Conservation (phyloP, 2,797 vertebrate species). For the Neopelma chrysocephalum region DNA sequence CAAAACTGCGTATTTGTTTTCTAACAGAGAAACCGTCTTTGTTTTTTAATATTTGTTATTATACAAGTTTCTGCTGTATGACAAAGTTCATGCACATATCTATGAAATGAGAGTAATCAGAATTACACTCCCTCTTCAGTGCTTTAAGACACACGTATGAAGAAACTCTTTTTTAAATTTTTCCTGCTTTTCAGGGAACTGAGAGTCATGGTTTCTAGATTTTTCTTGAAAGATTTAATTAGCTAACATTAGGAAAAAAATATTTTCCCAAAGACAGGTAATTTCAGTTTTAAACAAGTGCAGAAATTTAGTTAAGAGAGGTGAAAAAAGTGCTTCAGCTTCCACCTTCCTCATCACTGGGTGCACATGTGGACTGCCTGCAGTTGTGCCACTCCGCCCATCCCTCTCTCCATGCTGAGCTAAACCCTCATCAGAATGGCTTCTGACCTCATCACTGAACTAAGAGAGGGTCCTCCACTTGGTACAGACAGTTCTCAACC, state of each 20-base stretch:
- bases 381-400: not conserved
- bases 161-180: not conserved
- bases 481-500: not conserved
- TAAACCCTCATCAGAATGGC: not conserved
- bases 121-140: not conserved
- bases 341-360: too few species aligned
- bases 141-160: not conserved
- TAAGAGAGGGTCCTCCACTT: too few species aligned
- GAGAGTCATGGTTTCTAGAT: not conserved
- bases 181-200: not conserved
- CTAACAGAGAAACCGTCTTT: not conserved
- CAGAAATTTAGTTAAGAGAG: not conserved
- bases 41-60: not conserved
- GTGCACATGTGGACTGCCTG: fast-evolving
- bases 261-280: not conserved
- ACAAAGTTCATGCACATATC: not conserved
- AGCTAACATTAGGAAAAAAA: not conserved
- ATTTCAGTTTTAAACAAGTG: not conserved
- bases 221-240: not conserved
- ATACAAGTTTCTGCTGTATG: not conserved
- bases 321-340: not conserved
- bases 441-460: not conserved
- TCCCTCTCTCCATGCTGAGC: not conserved
- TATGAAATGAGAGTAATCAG: not conserved
- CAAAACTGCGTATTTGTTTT: not conserved